A percentile compares a stretch with the other conserved stretches of the same genome.
Evolutionary conservation across 1,140 invertebrate species (phyloP).

Genomic region (Halictus rubicundus): DNA sequence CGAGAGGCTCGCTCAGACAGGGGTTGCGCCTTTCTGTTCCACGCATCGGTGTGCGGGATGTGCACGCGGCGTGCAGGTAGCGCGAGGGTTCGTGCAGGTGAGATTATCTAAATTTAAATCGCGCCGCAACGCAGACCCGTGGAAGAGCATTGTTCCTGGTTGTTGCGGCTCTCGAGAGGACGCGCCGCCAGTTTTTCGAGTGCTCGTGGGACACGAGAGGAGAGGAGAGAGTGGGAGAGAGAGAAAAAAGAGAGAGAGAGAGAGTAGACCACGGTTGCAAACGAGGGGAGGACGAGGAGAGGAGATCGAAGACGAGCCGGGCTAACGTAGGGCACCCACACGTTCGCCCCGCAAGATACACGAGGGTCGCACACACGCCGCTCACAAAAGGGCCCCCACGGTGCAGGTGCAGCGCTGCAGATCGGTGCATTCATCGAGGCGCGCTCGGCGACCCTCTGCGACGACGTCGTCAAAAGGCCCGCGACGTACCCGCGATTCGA

Average conservation of each 20-base stretch:
- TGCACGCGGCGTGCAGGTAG: background rate
- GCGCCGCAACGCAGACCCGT: constrained; percentile 18
- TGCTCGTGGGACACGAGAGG: constrained; percentile 33
- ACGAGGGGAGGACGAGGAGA: constrained; percentile 7
- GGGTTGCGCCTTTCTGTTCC: background rate
- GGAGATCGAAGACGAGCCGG: constrained; percentile 36
- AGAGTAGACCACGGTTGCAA: too few relatives aligned
- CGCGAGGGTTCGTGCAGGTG: constrained; percentile 44
- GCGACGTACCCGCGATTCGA: constrained; percentile 19
- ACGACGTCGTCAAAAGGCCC: constrained; percentile 25
- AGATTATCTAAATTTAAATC: constrained; percentile 65
- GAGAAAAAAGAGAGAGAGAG: background rate
- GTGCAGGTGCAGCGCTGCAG: constrained; percentile 48
- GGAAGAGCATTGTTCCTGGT: constrained; percentile 53
- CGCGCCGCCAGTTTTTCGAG: constrained; percentile 57
- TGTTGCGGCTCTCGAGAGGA: constrained; percentile 56
- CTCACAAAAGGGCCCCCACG: constrained; percentile 43
- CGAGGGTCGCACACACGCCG: constrained; percentile 33
- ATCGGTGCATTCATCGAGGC: constrained; percentile 31
- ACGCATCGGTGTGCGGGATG: too few relatives aligned
- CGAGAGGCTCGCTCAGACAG: background rate
- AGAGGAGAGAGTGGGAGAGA: background rate
- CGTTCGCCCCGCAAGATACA: constrained; percentile 16
- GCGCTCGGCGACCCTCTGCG: constrained; percentile 26
- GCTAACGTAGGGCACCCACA: constrained; percentile 38